These are phyloP conservation scores for Synanceia verrucosa DNA, from an alignment of 2,797 vertebrate genomes.

Conservation along the genomic window DNA sequence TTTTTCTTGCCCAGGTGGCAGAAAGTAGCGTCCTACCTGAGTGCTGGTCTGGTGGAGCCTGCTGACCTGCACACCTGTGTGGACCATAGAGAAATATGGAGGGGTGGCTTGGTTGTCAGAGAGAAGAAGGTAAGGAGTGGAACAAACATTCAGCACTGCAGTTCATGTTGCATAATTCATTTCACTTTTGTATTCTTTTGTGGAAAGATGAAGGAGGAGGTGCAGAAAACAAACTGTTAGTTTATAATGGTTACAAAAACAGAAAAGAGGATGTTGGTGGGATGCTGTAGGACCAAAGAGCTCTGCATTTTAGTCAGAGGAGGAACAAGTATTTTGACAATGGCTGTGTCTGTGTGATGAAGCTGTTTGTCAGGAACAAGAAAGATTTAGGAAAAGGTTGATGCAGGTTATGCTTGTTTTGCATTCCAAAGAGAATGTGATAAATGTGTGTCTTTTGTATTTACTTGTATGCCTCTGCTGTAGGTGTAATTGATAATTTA, in stretches of 20 bases:
- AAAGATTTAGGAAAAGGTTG: slow-evolving; percentile 11
- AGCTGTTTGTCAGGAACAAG: slow-evolving; percentile 6
- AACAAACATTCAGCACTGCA: not conserved
- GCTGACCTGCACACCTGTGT: slow-evolving; percentile 50
- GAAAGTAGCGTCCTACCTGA: slow-evolving; percentile 63
- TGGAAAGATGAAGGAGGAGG: not conserved
- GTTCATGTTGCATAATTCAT: not conserved
- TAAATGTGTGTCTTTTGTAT: not conserved
- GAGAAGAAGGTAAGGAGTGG: slow-evolving; percentile 72
- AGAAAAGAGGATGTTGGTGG: slow-evolving; percentile 1
- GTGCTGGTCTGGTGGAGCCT: slow-evolving; percentile 52
- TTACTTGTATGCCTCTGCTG: not conserved
- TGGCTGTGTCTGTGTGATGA: not conserved
- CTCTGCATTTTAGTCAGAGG: slow-evolving; percentile 7
- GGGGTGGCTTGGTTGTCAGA: slow-evolving; percentile 71
- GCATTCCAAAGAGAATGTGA: not conserved
- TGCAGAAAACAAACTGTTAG: not conserved
- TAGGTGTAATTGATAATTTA: not conserved
- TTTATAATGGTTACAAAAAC: slow-evolving; percentile 13
- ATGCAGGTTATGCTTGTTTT: not conserved
- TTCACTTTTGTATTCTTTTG: not conserved
- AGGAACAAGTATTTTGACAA: slow-evolving; percentile 6
- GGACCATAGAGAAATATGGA: slow-evolving; percentile 65
- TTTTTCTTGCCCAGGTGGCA: slow-evolving; percentile 65
- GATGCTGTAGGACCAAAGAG: not conserved